Base-by-base conservation (phyloP, 2,797 vertebrate species). In the Sebastolobus altivelis region DNA sequence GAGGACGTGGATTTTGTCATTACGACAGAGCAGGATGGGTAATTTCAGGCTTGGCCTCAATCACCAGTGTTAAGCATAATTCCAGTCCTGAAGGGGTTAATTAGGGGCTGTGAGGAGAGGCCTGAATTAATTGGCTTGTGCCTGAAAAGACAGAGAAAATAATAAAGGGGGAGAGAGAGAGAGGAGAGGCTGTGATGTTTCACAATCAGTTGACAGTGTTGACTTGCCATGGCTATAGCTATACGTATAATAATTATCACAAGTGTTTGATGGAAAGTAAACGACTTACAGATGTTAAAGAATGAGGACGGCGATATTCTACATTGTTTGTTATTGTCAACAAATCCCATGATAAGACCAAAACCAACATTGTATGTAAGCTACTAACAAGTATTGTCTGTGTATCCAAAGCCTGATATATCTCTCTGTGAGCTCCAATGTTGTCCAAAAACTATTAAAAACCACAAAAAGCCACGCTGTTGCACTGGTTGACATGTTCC, bases 11-110 rank as follows among this genome's bases (percentile, higher is more conserved):
- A 86, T 88, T 79, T 82, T 92, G 86, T 91, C 88, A 90, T 91
- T 86, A 87, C 76, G 52, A 79, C 73, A 89, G 90, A 86, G 89
- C 88, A 89, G 92, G 91, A 88, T 87, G 90, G 90, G 89, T 94
- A 94, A 94, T 95, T 95, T 95, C 92, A 92, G 91, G 85, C 90
- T 93, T 93, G 92, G 91, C 93, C 92, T 95, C 92, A 94, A 93
- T 95, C 93, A 94, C 88, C 84, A 90, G 86, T 88, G 91, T 93
- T 89, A 93, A 87, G 92, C 91, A 91, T 94, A 92, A 93, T 92
- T 91, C 88, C 84, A 93, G 91, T 94, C 91, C 92, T 94, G 92
- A 94, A 94, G 91, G 95, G 94, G 93, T 95, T 96, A 95, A 94
- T 96, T 94, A 92, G 88, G 92, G 93, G 92, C 91, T 87, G 89